Base-by-base conservation (phyloP, 2,888 invertebrate species). In the Rosalia funebris region DNA sequence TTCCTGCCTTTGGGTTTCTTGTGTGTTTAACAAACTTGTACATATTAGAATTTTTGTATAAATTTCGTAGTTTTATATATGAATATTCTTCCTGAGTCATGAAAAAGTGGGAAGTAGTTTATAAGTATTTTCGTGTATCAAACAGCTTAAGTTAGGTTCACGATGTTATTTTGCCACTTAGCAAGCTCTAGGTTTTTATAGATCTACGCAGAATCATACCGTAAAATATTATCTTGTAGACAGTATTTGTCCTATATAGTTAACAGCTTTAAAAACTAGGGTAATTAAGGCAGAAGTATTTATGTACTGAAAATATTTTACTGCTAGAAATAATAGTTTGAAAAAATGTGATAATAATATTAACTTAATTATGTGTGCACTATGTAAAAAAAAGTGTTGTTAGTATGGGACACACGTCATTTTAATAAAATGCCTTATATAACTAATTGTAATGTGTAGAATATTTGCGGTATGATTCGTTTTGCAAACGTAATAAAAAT, bases 1-100 rank as follows among this genome's bases (percentile, higher is more conserved):
- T 42, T 34, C 34, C 32, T 54, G 53, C 44, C 44, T 44, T 34
- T 42, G 53, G 44, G 42, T 47, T 57, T 34, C 48, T 57, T 47
- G 14, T 39, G 17, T 31, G 48, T 57, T 48, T 57, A 47, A 31
- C 12, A 15, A 47, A 48, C 16, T n/a, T 57, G 48, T 48, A 57
- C 17, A 57, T 47, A 41, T 17, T 39, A 55, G 37, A 20, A 42
- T 17, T 47, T 14, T 32, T 47, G 56, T 41, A 57, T 17, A 57
- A 48, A 57, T 48, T 48, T 48, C 12, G 57, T 57, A 57, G 42
- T 57, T 57, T 57, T 57, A 47, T 56, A 56, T 36, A 54, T 54
- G 32, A 32, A 42, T 50, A 39, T 39, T 19, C 50, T 50, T 50
- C 39, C 50, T 19, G 10, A 39, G 20, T 25, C 20, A 16, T 44